Conservation (phyloP, 2,888 invertebrate genomes). For the Matsumyia berberina region DNA sequence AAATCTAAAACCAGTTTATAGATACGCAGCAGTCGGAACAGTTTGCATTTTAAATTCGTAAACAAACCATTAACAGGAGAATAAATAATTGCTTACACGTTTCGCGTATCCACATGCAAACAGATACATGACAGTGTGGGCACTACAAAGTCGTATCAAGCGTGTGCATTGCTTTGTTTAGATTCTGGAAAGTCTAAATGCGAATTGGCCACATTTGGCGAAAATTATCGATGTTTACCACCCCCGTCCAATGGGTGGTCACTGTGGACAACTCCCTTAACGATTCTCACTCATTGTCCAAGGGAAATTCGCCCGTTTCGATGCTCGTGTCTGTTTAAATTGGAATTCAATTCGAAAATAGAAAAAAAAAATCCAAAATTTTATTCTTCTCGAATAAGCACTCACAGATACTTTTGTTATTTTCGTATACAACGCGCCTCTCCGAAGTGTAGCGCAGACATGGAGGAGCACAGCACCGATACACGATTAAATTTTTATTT, state of each 20-base stretch:
- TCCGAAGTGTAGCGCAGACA: not conserved
- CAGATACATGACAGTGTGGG: not conserved
- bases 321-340: not conserved
- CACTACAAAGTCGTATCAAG: not conserved
- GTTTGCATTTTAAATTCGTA: constrained; percentile 13
- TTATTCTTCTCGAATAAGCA: constrained; percentile 16
- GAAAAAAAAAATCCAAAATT: not conserved
- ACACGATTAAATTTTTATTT: constrained; percentile 17
- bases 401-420: constrained; percentile 32
- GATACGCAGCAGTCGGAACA: constrained; percentile 8
- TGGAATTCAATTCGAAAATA: constrained; percentile 9
- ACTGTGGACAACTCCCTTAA: too few relatives aligned
- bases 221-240: not conserved
- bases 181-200: not conserved
- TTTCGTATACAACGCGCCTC: not conserved
- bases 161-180: not conserved
- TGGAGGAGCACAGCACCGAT: not conserved
- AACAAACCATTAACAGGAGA: constrained; percentile 31
- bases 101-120: not conserved
- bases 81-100: not conserved
- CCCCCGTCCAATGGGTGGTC: not conserved
- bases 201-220: not conserved
- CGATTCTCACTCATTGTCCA: too few relatives aligned
- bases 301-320: too few relatives aligned
- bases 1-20: constrained; percentile 29